These are phyloP conservation scores for Cyrtorhinus lividipennis DNA, from an alignment of 1,140 invertebrate genomes.

Conservation along the genomic window DNA sequence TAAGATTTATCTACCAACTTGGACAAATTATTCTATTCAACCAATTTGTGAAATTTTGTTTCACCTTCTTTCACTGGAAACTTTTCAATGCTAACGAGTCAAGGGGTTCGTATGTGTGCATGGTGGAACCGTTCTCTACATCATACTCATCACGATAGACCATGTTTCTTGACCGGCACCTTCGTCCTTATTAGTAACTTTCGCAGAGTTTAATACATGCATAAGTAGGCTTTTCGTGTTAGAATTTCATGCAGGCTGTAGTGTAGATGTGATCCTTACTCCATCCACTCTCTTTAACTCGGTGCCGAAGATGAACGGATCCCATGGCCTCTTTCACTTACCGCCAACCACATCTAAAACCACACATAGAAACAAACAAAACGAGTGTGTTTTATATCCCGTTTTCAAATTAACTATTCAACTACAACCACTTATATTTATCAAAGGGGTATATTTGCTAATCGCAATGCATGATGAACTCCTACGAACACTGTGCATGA, in stretches of 20 bases:
- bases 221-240: slow-evolving; percentile 7
- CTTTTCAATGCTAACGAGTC: too few relatives aligned
- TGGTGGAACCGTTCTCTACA: too few relatives aligned
- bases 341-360: slow-evolving; percentile 22
- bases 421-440: not conserved
- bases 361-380: slow-evolving; percentile 12
- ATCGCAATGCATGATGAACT: not conserved
- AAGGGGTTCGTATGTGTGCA: too few relatives aligned
- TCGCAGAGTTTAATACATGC: not conserved
- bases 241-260: slow-evolving; percentile 2
- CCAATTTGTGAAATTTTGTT: too few relatives aligned
- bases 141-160: too few relatives aligned
- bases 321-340: slow-evolving; percentile 13
- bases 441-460: not conserved
- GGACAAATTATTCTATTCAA: too few relatives aligned
- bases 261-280: slow-evolving; percentile 3
- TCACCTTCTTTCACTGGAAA: too few relatives aligned
- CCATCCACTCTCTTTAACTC: slow-evolving; percentile 4
- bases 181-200: too few relatives aligned
- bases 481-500: too few relatives aligned
- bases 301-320: slow-evolving; percentile 6
- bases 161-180: too few relatives aligned
- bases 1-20: too few relatives aligned
- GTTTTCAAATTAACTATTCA: not conserved
- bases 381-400: slow-evolving; percentile 11